phyloP scores from a whole-genome alignment of 1,140 invertebrate species.

The Pogonognathellus flavescens region DNA sequence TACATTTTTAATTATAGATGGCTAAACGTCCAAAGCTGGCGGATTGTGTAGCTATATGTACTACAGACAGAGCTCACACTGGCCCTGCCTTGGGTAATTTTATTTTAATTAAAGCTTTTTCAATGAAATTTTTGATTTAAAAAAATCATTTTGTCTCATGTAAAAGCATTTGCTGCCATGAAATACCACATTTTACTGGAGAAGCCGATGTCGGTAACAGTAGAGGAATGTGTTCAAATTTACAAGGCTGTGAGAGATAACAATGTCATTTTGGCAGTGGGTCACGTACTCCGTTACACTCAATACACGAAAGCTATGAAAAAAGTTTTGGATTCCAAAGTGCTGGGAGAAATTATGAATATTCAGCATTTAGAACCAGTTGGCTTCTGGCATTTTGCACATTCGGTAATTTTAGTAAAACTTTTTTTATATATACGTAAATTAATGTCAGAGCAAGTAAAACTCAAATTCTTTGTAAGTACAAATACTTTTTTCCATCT shows the following conservation, averaged over 20 bases:
- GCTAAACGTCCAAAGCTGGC: slow-evolving; percentile 69
- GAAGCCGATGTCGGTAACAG: slow-evolving; percentile 73
- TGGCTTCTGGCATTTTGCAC: slow-evolving; percentile 73
- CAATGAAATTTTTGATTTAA: not conserved
- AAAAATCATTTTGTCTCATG: not conserved
- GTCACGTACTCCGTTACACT: slow-evolving; percentile 72
- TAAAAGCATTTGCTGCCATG: slow-evolving; percentile 70
- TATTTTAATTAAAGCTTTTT: not conserved
- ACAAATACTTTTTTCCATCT: too few relatives aligned
- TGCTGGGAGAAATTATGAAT: slow-evolving; percentile 69
- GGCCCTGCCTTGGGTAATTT: slow-evolving; percentile 69
- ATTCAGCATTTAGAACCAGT: slow-evolving; percentile 73
- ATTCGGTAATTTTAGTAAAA: slow-evolving; percentile 68
- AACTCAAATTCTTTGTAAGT: too few relatives aligned
- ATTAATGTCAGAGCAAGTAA: not conserved
- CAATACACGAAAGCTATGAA: slow-evolving; percentile 56
- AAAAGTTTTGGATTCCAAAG: slow-evolving; percentile 58
- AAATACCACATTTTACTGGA: slow-evolving; percentile 73
- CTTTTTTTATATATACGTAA: slow-evolving; percentile 44
- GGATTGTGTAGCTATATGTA: slow-evolving; percentile 71
- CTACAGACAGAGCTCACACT: slow-evolving; percentile 70
- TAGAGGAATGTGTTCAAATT: slow-evolving; percentile 71
- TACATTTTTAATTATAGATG: slow-evolving; percentile 62
- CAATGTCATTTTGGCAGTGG: slow-evolving; percentile 70
- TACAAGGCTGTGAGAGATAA: slow-evolving; percentile 69